These are phyloP conservation scores for Mobula birostris DNA, from an alignment of 2,113 vertebrate genomes.

Conservation along the genomic window DNA sequence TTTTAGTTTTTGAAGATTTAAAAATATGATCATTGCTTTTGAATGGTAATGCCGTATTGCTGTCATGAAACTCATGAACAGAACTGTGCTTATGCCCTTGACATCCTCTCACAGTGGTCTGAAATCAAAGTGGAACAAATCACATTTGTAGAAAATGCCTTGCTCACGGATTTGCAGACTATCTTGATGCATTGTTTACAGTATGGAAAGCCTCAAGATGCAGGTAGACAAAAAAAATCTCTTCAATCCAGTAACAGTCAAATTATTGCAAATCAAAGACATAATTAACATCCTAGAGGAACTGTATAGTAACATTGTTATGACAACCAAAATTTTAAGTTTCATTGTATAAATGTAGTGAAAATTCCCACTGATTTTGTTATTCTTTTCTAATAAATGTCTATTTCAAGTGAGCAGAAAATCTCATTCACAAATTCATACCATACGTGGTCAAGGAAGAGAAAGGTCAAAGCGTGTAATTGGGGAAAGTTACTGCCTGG, in stretches of 20 bases:
- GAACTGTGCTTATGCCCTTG: neutral
- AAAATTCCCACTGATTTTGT: neutral
- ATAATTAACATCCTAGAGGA: neutral
- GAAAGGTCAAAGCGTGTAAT: neutral
- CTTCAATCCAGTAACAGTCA: neutral
- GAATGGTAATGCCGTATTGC: neutral
- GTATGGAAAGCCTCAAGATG: neutral
- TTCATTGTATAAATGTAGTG: too few relatives aligned
- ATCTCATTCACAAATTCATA: neutral
- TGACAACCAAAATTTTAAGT: too few relatives aligned
- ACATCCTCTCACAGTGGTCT: neutral
- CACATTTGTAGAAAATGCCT: neutral
- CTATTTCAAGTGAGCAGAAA: too few relatives aligned
- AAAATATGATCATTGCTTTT: neutral
- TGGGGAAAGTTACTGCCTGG: neutral
- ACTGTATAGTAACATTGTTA: too few relatives aligned
- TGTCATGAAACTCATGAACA: neutral
- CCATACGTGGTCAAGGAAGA: neutral
- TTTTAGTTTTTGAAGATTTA: neutral
- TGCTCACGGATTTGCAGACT: neutral
- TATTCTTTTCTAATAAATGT: neutral
- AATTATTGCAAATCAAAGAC: neutral
- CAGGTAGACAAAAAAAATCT: neutral
- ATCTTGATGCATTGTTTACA: constrained; percentile 6
- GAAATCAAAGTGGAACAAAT: constrained; percentile 10